Evolutionary conservation across 1,140 invertebrate species (phyloP).

Genomic region (Drosophila kurseongensis): DNA sequence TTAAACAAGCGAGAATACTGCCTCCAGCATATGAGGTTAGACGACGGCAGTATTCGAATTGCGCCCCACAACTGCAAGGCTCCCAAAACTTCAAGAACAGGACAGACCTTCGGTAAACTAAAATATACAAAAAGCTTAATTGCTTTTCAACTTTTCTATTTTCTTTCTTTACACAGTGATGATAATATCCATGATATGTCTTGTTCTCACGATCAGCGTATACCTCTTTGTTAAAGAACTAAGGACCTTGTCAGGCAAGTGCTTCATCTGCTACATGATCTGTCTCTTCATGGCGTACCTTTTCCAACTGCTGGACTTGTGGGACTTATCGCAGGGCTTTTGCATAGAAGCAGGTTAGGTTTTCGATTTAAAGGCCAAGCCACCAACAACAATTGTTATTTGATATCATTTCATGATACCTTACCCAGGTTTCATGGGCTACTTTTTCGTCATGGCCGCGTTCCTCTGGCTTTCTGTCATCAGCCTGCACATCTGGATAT

Average conservation of each 20-base stretch:
- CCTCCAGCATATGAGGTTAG: constrained; percentile 30
- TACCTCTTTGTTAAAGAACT: constrained; percentile 89
- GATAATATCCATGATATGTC: constrained; percentile 88
- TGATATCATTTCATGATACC: background rate
- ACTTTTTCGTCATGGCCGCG: constrained; percentile 89
- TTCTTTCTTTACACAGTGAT: constrained; percentile 85
- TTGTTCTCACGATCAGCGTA: constrained; percentile 88
- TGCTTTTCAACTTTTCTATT: background rate
- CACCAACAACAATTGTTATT: too few species aligned
- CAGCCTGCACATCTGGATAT: constrained; percentile 90
- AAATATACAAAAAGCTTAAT: background rate
- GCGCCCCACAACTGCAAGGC: constrained; percentile 36
- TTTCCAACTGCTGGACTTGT: constrained; percentile 85
- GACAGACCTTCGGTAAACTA: constrained; percentile 14
- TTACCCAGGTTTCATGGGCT: constrained; percentile 87
- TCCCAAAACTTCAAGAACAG: background rate
- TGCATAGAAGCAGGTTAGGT: constrained; percentile 20
- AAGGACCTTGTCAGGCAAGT: constrained; percentile 89
- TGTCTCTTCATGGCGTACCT: constrained; percentile 87
- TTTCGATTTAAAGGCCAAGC: too few species aligned
- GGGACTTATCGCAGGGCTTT: background rate
- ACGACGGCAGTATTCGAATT: background rate
- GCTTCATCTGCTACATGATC: constrained; percentile 89
- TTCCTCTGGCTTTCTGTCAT: constrained; percentile 92
- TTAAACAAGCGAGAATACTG: constrained; percentile 58